phyloP scores from a whole-genome alignment of 2,888 invertebrate genomes.

The Corythucha ciliata region DNA sequence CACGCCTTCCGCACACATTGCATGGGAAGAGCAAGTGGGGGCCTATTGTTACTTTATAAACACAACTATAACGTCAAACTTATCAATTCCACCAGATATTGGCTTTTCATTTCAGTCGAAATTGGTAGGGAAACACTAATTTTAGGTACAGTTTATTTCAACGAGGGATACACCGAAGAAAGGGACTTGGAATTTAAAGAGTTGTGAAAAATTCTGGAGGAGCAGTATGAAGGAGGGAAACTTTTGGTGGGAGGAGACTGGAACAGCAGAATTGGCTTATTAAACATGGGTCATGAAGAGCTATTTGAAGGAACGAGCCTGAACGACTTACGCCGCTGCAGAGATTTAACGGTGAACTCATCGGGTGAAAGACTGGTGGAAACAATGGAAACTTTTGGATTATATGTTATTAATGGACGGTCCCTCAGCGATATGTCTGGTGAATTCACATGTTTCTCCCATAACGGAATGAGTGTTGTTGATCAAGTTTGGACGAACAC shows the following conservation, averaged over 20 bases:
- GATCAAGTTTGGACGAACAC: constrained; percentile 12
- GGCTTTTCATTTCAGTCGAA: not conserved
- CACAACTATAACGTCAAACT: not conserved
- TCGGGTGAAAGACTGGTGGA: constrained; percentile 13
- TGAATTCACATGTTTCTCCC: constrained; percentile 9
- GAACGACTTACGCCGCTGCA: too few species aligned
- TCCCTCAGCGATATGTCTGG: not conserved
- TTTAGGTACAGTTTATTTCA: constrained; percentile 7
- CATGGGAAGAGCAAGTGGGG: constrained; percentile 13
- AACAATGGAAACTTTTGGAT: not conserved
- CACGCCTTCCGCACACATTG: not conserved
- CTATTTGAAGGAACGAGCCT: too few species aligned
- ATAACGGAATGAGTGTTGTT: not conserved
- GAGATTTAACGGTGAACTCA: not conserved
- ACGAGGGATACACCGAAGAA: not conserved
- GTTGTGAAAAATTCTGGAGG: not conserved
- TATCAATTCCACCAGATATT: constrained; percentile 2
- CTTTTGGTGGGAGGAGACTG: constrained; percentile 12
- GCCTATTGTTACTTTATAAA: constrained; percentile 3
- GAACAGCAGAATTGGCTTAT: constrained; percentile 15
- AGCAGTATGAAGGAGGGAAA: not conserved
- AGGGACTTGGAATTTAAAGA: not conserved
- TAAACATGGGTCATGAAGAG: not conserved
- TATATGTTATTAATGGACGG: constrained; percentile 13
- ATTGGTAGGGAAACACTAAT: not conserved